phyloP scores from a whole-genome alignment of 2,888 invertebrate species.

The Euplexia lucipara region DNA sequence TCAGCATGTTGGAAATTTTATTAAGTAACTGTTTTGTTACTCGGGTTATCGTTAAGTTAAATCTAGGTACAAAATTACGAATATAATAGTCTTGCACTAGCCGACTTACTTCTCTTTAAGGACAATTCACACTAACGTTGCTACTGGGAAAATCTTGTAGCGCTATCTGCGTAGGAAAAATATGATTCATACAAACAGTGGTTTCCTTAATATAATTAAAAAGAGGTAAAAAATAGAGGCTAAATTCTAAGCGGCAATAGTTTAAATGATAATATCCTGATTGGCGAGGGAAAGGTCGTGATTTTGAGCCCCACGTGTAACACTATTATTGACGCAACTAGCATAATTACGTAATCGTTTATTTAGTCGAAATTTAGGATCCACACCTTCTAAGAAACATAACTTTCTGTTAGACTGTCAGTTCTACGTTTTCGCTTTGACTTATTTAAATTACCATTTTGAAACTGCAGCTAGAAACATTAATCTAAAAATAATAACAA shows the following conservation, averaged over 20 bases:
- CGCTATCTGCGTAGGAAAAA: neutral
- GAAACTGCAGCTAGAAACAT: too few relatives aligned
- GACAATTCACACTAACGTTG: neutral
- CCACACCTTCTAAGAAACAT: neutral
- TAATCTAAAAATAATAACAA: too few relatives aligned
- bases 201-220: neutral
- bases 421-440: too few relatives aligned
- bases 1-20: neutral
- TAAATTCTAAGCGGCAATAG: neutral
- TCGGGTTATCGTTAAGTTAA: neutral
- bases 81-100: neutral
- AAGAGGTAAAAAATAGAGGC: neutral
- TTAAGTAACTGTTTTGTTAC: neutral
- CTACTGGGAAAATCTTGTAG: neutral
- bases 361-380: neutral
- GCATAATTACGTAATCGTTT: neutral
- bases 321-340: too few relatives aligned
- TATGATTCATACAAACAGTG: neutral
- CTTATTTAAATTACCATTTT: too few relatives aligned
- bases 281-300: neutral
- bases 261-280: neutral
- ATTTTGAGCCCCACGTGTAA: slow-evolving; percentile 2
- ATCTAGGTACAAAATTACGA: too few relatives aligned
- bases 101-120: neutral
- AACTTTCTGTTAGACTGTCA: too few relatives aligned